Conservation (phyloP, 2,113 vertebrate genomes). For the Eupsittula cactorum region DNA sequence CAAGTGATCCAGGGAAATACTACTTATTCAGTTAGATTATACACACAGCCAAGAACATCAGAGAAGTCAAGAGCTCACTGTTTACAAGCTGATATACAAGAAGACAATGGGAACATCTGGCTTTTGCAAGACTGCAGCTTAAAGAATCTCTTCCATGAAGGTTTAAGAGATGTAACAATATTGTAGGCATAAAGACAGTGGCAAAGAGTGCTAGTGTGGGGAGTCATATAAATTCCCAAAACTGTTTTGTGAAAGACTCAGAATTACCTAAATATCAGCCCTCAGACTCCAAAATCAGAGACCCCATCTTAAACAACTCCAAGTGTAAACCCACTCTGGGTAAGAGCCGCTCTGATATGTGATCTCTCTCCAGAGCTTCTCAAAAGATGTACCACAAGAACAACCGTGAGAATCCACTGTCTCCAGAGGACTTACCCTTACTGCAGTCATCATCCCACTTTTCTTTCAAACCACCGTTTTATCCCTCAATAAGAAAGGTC, state of each 20-base stretch:
- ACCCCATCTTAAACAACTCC: neutral
- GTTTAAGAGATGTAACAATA: neutral
- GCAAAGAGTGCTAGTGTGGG: neutral
- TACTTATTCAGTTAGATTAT: neutral
- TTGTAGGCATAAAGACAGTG: neutral
- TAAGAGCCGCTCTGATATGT: neutral
- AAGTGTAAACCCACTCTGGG: neutral
- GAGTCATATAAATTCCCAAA: neutral
- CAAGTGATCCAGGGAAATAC: neutral
- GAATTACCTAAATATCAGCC: neutral
- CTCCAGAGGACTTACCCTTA: neutral
- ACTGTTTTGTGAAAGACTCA: neutral
- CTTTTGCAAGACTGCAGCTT: neutral
- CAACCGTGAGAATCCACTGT: neutral
- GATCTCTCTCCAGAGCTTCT: neutral
- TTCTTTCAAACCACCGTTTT: neutral
- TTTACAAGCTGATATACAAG: neutral
- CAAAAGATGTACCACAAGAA: neutral
- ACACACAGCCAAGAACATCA: neutral
- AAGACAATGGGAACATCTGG: neutral
- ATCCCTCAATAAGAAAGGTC: neutral
- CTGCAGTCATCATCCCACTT: neutral
- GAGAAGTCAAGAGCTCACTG: neutral
- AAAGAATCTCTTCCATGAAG: neutral
- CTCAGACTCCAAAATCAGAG: neutral